Percentiles rank a stretch among this genome's conserved stretches.
These are phyloP conservation scores for Sturnus vulgaris DNA, from an alignment of 2,113 vertebrate genomes.

Conservation along the genomic window DNA sequence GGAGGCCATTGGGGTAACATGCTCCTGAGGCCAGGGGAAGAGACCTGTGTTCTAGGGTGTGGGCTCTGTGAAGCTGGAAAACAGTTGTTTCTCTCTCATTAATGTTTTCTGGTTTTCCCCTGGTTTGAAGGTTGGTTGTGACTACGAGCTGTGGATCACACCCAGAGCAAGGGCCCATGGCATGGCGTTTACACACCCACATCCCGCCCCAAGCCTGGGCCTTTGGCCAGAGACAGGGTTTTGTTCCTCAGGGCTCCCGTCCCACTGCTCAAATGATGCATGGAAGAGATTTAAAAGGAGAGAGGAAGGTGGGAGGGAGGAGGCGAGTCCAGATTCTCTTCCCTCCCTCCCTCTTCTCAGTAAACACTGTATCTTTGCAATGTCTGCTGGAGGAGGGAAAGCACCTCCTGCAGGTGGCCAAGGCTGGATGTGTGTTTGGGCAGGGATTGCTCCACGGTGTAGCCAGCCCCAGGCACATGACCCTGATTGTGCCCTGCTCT, in stretches of 20 bases:
- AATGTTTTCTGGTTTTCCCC: background rate
- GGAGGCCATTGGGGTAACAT: background rate
- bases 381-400: background rate
- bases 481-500: fast-evolving
- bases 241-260: fast-evolving
- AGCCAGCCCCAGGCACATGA: background rate
- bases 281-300: background rate
- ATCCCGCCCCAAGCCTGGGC: background rate
- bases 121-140: background rate
- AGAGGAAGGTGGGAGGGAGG: background rate
- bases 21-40: background rate
- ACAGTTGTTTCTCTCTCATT: background rate
- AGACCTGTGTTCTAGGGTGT: background rate
- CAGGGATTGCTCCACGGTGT: background rate
- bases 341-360: background rate
- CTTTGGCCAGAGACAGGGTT: background rate
- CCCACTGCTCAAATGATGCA: background rate
- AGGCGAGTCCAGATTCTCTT: background rate
- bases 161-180: background rate
- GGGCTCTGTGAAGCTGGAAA: background rate
- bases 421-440: background rate
- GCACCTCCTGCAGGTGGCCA: background rate
- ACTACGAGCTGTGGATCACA: background rate
- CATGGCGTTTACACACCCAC: background rate
- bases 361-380: background rate